Evolutionary conservation across 2,797 vertebrate species (phyloP).

Genomic region (Smutsia temminckii): DNA sequence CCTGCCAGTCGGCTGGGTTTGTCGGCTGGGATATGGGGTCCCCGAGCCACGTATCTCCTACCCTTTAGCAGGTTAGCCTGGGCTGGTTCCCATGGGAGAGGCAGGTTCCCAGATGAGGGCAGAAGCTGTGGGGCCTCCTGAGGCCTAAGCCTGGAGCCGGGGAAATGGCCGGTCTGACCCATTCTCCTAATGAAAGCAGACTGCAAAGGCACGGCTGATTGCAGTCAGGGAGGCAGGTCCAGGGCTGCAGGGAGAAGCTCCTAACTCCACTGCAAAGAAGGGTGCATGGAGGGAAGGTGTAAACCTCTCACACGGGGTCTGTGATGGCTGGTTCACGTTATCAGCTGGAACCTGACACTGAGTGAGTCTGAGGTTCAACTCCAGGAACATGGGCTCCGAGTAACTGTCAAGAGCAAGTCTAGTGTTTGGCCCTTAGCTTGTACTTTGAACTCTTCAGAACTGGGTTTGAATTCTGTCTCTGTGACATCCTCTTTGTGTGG

Average conservation of each 20-base stretch:
- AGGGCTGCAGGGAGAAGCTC: background rate
- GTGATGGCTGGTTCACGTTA: background rate
- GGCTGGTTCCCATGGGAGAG: background rate
- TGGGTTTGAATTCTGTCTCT: background rate
- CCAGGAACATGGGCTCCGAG: background rate
- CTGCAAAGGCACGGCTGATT: too few relatives aligned
- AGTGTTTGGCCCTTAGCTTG: background rate
- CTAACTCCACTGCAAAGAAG: background rate
- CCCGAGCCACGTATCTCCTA: too few relatives aligned
- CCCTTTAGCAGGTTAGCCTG: background rate
- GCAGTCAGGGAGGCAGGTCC: background rate
- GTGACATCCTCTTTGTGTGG: background rate
- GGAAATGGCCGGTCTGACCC: background rate
- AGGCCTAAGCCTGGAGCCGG: background rate
- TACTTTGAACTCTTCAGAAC: background rate
- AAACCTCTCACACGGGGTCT: background rate
- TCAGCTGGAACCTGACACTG: background rate
- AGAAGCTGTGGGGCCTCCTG: background rate
- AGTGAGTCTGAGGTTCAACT: background rate
- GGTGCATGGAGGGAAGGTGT: background rate
- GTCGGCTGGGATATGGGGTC: rapidly evolving
- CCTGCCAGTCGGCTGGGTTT: background rate
- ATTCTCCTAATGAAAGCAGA: background rate
- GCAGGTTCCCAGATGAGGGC: background rate
- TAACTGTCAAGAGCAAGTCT: background rate